Percentiles rank a stretch among this genome's conserved stretches.
These are phyloP conservation scores for Conomelus anceps DNA, from an alignment of 2,888 invertebrate genomes.

Conservation along the genomic window DNA sequence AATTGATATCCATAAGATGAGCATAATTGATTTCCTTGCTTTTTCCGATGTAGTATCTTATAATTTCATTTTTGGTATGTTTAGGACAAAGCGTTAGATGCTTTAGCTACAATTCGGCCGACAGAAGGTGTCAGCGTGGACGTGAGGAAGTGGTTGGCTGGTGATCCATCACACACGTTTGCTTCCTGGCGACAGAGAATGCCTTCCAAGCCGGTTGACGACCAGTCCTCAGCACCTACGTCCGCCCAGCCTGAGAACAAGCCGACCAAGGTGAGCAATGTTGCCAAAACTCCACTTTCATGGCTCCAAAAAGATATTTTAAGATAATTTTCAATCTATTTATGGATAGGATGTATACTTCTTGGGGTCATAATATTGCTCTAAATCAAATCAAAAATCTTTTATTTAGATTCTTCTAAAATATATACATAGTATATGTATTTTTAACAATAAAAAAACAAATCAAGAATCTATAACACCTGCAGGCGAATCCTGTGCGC, in stretches of 20 bases:
- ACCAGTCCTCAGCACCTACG: constrained; percentile 27
- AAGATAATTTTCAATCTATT: no score
- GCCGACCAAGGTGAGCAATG: not conserved
- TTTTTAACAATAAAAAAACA: no score
- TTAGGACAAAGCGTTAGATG: constrained; percentile 47
- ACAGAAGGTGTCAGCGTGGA: constrained; percentile 61
- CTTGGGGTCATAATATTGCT: no score
- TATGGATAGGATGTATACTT: no score
- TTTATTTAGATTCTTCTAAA: no score
- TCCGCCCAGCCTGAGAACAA: not conserved
- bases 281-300: no score
- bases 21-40: not conserved
- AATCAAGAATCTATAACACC: no score
- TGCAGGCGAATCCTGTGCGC: no score
- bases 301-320: no score
- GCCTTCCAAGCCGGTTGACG: constrained; percentile 45
- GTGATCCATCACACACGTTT: constrained; percentile 61
- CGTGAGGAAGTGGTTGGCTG: constrained; percentile 64
- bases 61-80: no score
- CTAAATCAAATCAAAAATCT: no score
- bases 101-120: constrained; percentile 48
- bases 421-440: no score
- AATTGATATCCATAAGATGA: not conserved
- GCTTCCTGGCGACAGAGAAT: constrained; percentile 63
- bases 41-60: not conserved